phyloP scores from a whole-genome alignment of 1,140 invertebrate species.

The Littorina saxatilis region DNA sequence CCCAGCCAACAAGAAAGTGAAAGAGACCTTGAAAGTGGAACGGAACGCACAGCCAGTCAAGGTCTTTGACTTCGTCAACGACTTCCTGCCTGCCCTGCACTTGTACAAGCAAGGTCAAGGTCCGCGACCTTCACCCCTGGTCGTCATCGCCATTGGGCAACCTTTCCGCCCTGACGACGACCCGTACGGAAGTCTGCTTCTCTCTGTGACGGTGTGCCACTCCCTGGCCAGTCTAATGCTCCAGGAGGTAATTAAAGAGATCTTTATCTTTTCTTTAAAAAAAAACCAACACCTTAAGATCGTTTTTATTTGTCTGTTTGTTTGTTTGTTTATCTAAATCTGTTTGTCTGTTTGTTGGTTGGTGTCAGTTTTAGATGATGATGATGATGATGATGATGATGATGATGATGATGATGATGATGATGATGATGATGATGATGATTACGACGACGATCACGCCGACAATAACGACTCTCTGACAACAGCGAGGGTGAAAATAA shows the following conservation, averaged over 20 bases:
- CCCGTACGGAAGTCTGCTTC: constrained; percentile 45
- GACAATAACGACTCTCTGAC: too few species aligned
- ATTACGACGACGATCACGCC: too few species aligned
- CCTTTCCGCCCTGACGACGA: constrained; percentile 38
- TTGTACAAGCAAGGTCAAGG: constrained; percentile 39
- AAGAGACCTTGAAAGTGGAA: constrained; percentile 16
- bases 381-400: too few species aligned
- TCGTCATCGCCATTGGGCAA: constrained; percentile 56
- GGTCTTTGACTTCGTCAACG: constrained; percentile 52
- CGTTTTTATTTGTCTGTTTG: too few species aligned
- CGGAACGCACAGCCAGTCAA: constrained; percentile 11
- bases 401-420: too few species aligned
- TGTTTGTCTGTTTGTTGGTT: too few species aligned
- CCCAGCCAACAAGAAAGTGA: constrained; percentile 7
- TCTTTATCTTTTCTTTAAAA: too few species aligned
- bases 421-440: too few species aligned
- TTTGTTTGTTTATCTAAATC: too few species aligned
- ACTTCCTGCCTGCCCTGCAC: constrained; percentile 51
- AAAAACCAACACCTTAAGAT: too few species aligned
- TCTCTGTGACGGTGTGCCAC: constrained; percentile 50
- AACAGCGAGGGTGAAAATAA: too few species aligned
- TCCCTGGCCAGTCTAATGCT: constrained; percentile 39
- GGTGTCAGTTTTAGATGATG: too few species aligned
- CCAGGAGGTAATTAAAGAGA: constrained; percentile 49
- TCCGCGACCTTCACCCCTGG: constrained; percentile 48